Percentiles rank a stretch among this genome's conserved stretches.
These are phyloP conservation scores for Danio tinwini DNA, from an alignment of 2,797 vertebrate genomes.

Conservation along the genomic window DNA sequence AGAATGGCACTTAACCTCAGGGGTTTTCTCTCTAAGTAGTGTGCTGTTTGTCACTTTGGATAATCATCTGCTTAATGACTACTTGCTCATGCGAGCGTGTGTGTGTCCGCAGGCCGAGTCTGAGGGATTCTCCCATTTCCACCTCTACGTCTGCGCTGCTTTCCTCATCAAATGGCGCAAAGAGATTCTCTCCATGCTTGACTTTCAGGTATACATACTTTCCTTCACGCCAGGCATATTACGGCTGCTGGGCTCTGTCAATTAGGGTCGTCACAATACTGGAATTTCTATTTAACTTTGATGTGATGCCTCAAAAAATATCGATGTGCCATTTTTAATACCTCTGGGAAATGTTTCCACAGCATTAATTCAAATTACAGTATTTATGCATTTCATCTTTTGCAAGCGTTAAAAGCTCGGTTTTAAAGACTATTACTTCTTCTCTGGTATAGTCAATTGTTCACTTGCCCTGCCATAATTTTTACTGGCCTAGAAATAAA, in stretches of 20 bases:
- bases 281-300: no score
- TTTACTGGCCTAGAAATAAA: no score
- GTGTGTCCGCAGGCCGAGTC: slow-evolving; percentile 85
- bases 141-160: slow-evolving; percentile 97
- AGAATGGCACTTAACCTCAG: slow-evolving; percentile 23
- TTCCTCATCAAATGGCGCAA: slow-evolving; percentile 98
- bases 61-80: slow-evolving; percentile 32
- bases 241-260: not conserved
- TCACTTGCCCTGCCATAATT: no score
- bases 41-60: slow-evolving; percentile 32
- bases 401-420: no score
- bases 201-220: slow-evolving; percentile 89
- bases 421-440: no score
- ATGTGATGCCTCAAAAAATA: no score
- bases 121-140: slow-evolving; percentile 97
- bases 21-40: slow-evolving; percentile 13
- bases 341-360: no score
- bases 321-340: no score
- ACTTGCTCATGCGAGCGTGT: slow-evolving; percentile 4
- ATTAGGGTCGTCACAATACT: no score
- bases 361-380: no score
- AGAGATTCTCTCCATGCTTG: slow-evolving; percentile 95
- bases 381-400: no score
- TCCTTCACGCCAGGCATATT: not conserved
- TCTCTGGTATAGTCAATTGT: no score